Evolutionary conservation across 2,888 invertebrate genomes (phyloP), one percentile per base, ranked within the genome.

Genomic region (Ochropacha duplaris): DNA sequence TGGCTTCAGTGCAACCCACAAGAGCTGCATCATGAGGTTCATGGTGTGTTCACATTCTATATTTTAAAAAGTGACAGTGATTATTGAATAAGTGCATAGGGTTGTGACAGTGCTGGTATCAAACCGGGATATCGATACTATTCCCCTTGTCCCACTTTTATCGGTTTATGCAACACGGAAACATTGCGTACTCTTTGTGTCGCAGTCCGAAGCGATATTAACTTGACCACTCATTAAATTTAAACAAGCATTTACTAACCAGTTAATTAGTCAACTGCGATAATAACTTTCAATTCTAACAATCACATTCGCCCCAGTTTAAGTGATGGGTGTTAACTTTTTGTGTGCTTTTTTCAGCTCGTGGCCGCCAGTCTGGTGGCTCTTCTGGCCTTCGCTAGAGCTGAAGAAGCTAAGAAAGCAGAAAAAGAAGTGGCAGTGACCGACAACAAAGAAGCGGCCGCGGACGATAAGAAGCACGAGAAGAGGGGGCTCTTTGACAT

Each of bases 391-490:
- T 85, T 91, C 84, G 92, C 94, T 66, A 79, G 93, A 62, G 94
- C 94, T 64, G 94, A 94, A 81, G 94, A 94, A 74, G 91, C 91
- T 74, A 93, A 93, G 84, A 87, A 93, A 83, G 87, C 93, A 85
- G 94, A 93, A 90, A 92, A 89, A 72, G 93, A 93, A 91, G 92
- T 92, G 90, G 93, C 92, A 86, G 92, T 88, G 86, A 85, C 88
- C 83, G 94, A 94, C 76, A 88, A 90, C 78, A 92, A 94, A 19
- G 44, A 44, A 78, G 92, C 90, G 71, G 89, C 94, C 62, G 87
- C 83, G 54, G 93, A 86, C 56, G 95, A 95, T 64, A 96, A 96
- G 79, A 95, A 96, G 71, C 95, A 96, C 81, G 96, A 96, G 69
- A 96, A 96, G 83, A 94, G 96, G 74, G 96, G 96, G 57, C 88